Percentiles rank a stretch among this genome's conserved stretches.
Conservation (phyloP, 2,113 vertebrate species). For the Glareola pratincola region DNA sequence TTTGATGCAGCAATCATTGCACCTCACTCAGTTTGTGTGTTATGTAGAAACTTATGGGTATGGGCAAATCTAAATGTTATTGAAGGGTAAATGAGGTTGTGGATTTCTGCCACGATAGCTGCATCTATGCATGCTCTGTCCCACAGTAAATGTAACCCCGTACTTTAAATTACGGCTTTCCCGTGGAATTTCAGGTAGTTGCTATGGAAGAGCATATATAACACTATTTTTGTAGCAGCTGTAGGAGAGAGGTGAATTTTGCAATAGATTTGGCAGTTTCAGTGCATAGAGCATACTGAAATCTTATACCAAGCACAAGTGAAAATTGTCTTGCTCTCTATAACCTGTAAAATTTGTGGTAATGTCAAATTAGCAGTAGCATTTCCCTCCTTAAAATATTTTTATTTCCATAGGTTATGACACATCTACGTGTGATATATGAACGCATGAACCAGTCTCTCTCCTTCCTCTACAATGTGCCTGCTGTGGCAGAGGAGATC, state of each 20-base stretch:
- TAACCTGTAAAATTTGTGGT: not conserved
- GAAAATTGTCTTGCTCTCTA: not conserved
- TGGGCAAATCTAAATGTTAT: not conserved
- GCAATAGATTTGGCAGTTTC: not conserved
- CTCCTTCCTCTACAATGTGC: conserved; percentile 95
- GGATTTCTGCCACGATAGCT: not conserved
- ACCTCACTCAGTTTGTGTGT: not conserved
- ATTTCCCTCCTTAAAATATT: not conserved
- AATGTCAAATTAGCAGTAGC: not conserved
- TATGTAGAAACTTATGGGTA: not conserved
- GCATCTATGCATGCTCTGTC: not conserved
- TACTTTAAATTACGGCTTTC: not conserved
- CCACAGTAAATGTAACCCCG: not conserved
- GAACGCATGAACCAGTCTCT: conserved; percentile 99
- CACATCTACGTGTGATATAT: conserved; percentile 95
- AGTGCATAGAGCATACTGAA: not conserved
- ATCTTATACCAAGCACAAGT: not conserved
- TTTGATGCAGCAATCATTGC: not conserved
- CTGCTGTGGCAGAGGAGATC: conserved; percentile 91
- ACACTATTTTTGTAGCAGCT: not conserved
- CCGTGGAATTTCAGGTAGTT: not conserved
- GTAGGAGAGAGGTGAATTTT: not conserved
- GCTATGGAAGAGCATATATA: not conserved
- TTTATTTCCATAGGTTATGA: conserved; percentile 84
- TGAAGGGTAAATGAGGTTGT: not conserved